phyloP scores from a whole-genome alignment of 2,113 vertebrate genomes.

The Nycticebus coucang region DNA sequence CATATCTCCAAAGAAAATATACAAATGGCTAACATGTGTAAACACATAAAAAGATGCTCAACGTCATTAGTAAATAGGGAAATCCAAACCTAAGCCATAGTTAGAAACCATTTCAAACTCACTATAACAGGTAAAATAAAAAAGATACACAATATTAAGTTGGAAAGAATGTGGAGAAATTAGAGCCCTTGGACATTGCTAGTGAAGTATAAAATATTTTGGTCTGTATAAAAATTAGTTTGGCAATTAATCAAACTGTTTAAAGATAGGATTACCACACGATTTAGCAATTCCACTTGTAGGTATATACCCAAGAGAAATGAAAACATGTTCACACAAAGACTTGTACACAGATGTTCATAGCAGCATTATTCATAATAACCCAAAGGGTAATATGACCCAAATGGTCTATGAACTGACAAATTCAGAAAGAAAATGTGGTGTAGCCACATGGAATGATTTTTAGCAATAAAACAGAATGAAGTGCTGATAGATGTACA shows the following conservation, averaged over 20 bases:
- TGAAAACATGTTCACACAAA: constrained; percentile 12
- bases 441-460: neutral
- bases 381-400: neutral
- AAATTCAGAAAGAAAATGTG: neutral
- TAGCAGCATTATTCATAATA: neutral
- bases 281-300: neutral
- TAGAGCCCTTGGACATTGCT: neutral
- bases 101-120: neutral
- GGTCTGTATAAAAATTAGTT: neutral
- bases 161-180: neutral
- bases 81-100: neutral
- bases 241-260: neutral
- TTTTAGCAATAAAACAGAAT: neutral
- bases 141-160: neutral
- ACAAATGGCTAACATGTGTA: neutral
- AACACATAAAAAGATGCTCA: neutral
- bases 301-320: neutral
- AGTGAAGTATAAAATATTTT: neutral
- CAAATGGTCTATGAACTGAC: neutral
- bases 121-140: neutral
- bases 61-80: neutral
- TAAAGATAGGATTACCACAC: neutral
- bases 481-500: neutral
- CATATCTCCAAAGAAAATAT: neutral
- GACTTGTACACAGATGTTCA: neutral